Evolutionary conservation across 2,797 vertebrate genomes (phyloP).

Genomic region (Tauraco hartlaubi): DNA sequence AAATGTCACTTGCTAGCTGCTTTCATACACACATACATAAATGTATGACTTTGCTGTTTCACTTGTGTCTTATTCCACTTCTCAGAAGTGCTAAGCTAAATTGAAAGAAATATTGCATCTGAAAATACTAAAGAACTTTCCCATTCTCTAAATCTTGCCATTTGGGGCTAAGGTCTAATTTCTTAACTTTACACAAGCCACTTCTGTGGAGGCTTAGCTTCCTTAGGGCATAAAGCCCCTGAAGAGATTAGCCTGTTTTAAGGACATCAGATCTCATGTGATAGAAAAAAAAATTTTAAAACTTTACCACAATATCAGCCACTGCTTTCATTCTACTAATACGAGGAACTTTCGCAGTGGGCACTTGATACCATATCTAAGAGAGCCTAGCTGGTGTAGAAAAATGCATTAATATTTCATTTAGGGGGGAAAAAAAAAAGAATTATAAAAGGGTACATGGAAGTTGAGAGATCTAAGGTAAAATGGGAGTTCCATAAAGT

Average conservation of each 20-base stretch:
- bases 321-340: not conserved
- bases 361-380: not conserved
- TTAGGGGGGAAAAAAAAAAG: not conserved
- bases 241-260: not conserved
- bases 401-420: not conserved
- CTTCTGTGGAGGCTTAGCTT: not conserved
- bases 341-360: not conserved
- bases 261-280: not conserved
- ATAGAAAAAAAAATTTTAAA: not conserved
- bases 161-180: not conserved
- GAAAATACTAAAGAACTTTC: slow-evolving; percentile 24
- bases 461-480: not conserved
- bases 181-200: not conserved
- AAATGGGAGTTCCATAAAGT: not conserved
- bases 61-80: not conserved
- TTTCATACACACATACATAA: not conserved
- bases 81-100: not conserved
- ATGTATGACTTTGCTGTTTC: not conserved
- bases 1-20: not conserved
- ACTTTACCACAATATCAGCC: not conserved
- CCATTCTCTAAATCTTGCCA: not conserved
- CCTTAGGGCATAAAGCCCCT: not conserved
- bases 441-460: not conserved
- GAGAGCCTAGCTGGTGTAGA: not conserved
- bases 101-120: slow-evolving; percentile 9